Conservation (phyloP, 2,113 vertebrate genomes). For the Corythaeola cristata region DNA sequence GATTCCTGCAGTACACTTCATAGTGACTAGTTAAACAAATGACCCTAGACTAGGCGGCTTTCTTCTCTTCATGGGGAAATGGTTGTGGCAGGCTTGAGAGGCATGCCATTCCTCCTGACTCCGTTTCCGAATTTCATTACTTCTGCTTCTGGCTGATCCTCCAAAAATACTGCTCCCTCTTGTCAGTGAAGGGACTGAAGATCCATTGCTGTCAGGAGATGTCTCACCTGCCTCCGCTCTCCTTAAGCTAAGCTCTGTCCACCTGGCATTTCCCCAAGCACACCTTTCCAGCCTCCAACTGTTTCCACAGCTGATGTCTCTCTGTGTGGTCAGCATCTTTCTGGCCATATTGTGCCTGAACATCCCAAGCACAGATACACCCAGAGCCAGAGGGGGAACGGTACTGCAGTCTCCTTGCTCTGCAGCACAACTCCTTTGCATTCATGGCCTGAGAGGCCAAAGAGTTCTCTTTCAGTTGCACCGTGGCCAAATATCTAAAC, state of each 20-base stretch:
- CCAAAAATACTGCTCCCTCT: neutral
- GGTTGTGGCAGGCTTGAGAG: neutral
- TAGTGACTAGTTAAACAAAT: neutral
- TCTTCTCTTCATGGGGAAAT: neutral
- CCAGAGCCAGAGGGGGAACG: neutral
- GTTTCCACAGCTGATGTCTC: neutral
- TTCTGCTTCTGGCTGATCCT: neutral
- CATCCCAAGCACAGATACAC: fast-evolving
- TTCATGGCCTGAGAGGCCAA: neutral
- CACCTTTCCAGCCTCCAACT: neutral
- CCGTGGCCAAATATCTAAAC: fast-evolving
- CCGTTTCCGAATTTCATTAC: neutral
- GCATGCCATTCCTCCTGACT: neutral
- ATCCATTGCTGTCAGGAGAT: neutral
- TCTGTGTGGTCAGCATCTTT: neutral
- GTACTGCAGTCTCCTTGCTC: neutral
- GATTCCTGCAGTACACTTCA: neutral
- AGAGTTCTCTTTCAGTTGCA: neutral
- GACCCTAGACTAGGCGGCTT: neutral
- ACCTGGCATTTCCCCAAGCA: neutral
- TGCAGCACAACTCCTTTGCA: neutral
- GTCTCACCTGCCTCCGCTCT: neutral
- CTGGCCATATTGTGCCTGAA: neutral
- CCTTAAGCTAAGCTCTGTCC: neutral
- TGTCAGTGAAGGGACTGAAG: neutral